Evolutionary conservation across 2,888 invertebrate species (phyloP), one percentile per base, ranked within the genome.

Genomic region (Macropis europaea): DNA sequence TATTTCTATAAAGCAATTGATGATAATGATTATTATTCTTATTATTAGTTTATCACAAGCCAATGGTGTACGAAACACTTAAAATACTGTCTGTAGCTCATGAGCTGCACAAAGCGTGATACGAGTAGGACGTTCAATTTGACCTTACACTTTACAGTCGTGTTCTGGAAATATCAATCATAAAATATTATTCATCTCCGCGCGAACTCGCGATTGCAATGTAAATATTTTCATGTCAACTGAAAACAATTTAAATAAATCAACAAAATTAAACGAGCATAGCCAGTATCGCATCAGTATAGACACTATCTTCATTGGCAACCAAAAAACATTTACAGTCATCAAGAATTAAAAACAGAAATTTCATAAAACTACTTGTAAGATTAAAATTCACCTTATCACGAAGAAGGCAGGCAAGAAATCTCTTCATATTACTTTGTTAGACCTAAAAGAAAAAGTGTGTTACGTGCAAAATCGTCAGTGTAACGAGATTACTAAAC

Each of bases 381-480:
- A 47, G 42, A 48, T 59, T 62, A 64, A 78, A 62, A 59, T 74
- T 81, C 70, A 69, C 66, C 80, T 60, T 64, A 63, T 67, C 62
- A 71, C 28, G 79, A 74, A 64, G 75, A 70, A 48, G 73, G 61
- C 76, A 67, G 70, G 67, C 70, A 77, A 77, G 75, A 73, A 60
- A 75, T 82, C 78, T 82, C 85, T 81, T 86, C 86, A 86, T 82
- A 86, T 86, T 79, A 86, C 72, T 86, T 83, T 86, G 86, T 86
- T 86, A 85, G 81, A 86, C 85, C 86, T 86, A 86, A 68, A 84
- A 86, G 83, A 81, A 72, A 84, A 82, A 80, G 82, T 34, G 71
- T 64, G 68, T 69, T 73, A 62, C 64, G 36, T 73, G 68, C 77
- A 63, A 75, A 64, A 59, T 63, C 62, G 32, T 28, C 9, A 45